Evolutionary conservation across 2,113 vertebrate species (phyloP), one percentile per base, ranked within the genome.

Genomic region (Corythornis cristatus): DNA sequence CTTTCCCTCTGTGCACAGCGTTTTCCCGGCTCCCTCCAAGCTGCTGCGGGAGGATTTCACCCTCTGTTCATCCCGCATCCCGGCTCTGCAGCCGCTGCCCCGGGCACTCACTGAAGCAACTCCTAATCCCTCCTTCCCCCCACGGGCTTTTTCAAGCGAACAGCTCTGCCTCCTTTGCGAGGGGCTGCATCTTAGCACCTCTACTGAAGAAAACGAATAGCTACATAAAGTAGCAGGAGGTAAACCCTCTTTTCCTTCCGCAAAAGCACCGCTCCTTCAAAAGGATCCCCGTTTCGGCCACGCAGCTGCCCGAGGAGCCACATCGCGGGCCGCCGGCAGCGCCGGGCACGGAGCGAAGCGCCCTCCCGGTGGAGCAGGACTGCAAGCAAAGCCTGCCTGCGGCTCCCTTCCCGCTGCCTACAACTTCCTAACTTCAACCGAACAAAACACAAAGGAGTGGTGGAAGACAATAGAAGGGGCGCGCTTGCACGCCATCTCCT

Each of bases 201-300:
- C 16, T 3, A 18, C 3, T 22, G 8, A 51, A 54, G 37, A 42
- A 14, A 74, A 26, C 3, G 18, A 4, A 13, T 11, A 8, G 2
- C 20, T 4, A 62, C 14, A 53, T 7, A n/a, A 22, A 11, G 7
- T 1, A 2, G 1, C 40, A 31, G 9, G 10, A 33, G 6, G 11
- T 9, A 22, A 48, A 48, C 2, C 18, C 18, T 25, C 6, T 40
- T 26, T 37, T 33, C 29, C 56, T 51, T 21, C 13, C 4, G 21
- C 16, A 31, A 11, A 40, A 46, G 42, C 57, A 79, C 7, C 51
- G 15, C 20, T 28, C 21, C 11, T 45, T 11, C 29, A 1, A 8
- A 22, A 5, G 17, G 19, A 29, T 3, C 33, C 29, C 43, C 3
- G 35, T 35, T 50, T 13, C 21, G 15, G 40, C 66, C n/a, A 29